Conservation (phyloP, 2,797 vertebrate genomes). For the Helarctos malayanus region DNA sequence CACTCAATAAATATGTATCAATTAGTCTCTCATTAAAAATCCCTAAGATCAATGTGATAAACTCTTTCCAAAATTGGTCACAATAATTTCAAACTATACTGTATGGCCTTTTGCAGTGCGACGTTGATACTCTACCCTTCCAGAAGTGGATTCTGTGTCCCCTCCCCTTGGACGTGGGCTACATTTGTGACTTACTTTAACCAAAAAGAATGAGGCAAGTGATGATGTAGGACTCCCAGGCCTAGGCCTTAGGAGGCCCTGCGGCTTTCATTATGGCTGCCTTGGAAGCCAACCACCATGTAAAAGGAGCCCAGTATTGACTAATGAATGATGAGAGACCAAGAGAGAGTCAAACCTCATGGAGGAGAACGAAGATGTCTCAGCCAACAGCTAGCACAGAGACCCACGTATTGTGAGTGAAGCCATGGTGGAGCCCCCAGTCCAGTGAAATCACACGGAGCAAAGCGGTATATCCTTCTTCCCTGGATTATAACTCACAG, state of each 20-base stretch:
- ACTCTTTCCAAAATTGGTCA: not conserved
- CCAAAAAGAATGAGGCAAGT: not conserved
- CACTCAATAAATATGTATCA: conserved; percentile 9
- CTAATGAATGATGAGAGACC: not conserved
- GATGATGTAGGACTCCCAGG: not conserved
- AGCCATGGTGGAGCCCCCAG: not conserved
- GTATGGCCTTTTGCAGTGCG: not conserved
- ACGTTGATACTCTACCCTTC: not conserved
- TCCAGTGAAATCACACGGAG: not conserved
- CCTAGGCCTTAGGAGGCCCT: not conserved
- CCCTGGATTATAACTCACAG: not conserved
- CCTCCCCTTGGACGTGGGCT: not conserved
- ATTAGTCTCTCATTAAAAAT: conserved; percentile 58
- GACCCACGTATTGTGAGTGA: not conserved
- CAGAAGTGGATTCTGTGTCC: not conserved
- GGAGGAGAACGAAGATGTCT: not conserved
- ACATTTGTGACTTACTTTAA: not conserved
- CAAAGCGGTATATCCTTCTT: not conserved
- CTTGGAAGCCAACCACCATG: not conserved
- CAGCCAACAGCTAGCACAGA: not conserved
- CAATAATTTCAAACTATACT: not conserved
- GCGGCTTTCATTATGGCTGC: not conserved
- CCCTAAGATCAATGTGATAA: not conserved
- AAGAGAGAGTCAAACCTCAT: not conserved
- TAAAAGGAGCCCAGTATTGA: not conserved